Conservation (phyloP, 2,113 vertebrate genomes). For the Tinamus guttatus region DNA sequence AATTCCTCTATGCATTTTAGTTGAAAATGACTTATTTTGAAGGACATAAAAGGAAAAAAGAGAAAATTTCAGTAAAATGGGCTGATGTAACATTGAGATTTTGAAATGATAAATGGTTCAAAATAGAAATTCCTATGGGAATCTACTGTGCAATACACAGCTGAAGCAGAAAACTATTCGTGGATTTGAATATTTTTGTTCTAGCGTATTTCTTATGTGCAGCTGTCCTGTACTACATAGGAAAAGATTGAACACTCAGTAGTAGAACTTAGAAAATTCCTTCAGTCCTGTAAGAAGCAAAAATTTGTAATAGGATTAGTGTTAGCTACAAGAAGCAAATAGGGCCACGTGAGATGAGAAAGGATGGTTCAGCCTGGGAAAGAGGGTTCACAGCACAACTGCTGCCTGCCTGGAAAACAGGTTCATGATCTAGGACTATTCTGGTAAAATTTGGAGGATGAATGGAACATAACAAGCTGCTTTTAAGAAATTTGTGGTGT, state of each 20-base stretch:
- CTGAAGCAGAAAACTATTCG: background rate
- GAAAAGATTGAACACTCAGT: background rate
- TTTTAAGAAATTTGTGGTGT: too few relatives aligned
- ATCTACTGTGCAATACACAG: accelerated
- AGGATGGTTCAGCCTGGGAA: background rate
- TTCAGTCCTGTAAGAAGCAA: background rate
- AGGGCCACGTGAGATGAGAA: background rate
- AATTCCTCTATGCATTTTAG: background rate
- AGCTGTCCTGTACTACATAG: accelerated
- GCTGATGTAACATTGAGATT: background rate
- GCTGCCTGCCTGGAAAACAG: background rate
- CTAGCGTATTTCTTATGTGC: background rate
- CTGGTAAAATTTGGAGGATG: background rate
- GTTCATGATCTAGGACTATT: accelerated
- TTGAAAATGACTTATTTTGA: background rate
- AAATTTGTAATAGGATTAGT: background rate
- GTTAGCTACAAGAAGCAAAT: background rate
- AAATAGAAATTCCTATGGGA: background rate
- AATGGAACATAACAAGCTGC: background rate
- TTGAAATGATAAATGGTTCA: background rate
- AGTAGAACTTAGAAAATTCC: background rate
- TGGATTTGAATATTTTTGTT: background rate
- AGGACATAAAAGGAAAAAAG: background rate
- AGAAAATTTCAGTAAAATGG: background rate
- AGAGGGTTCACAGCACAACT: background rate